These are phyloP conservation scores for Bagarius yarrelli DNA, from an alignment of 2,113 vertebrate species.

Conservation along the genomic window DNA sequence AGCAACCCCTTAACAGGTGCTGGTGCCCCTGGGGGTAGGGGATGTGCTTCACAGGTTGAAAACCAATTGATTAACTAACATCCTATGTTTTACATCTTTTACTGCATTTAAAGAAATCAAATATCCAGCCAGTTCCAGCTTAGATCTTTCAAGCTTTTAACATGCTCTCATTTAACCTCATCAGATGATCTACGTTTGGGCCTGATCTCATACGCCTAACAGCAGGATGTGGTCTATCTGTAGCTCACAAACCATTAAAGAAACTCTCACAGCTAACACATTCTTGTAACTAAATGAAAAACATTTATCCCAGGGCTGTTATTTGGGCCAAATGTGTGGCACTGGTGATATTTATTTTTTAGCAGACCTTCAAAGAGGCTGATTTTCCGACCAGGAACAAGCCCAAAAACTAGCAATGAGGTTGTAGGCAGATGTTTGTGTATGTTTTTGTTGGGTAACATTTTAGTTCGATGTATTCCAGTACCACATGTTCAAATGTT, in stretches of 20 bases:
- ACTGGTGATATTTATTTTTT: slow-evolving; percentile 18
- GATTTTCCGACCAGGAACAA: slow-evolving; percentile 3
- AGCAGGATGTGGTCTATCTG: slow-evolving; percentile 38
- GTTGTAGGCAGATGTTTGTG: not conserved
- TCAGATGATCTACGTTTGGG: slow-evolving; percentile 22
- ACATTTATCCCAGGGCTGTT: slow-evolving; percentile 26
- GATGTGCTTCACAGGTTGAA: no score
- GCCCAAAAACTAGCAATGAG: not conserved
- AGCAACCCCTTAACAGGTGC: no score
- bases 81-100: no score
- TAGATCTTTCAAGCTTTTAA: slow-evolving; percentile 36
- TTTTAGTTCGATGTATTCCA: no score
- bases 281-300: slow-evolving; percentile 24
- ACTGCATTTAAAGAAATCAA: no score
- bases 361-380: slow-evolving; percentile 40
- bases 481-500: no score
- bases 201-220: slow-evolving; percentile 9
- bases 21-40: no score
- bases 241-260: slow-evolving; percentile 35
- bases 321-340: slow-evolving; percentile 30
- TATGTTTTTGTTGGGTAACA: not conserved
- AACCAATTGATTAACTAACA: no score
- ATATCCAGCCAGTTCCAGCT: slow-evolving; percentile 28
- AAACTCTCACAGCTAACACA: slow-evolving; percentile 26
- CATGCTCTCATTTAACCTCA: slow-evolving; percentile 16